phyloP scores from a whole-genome alignment of 2,113 vertebrate genomes.

The Zapus hudsonius region DNA sequence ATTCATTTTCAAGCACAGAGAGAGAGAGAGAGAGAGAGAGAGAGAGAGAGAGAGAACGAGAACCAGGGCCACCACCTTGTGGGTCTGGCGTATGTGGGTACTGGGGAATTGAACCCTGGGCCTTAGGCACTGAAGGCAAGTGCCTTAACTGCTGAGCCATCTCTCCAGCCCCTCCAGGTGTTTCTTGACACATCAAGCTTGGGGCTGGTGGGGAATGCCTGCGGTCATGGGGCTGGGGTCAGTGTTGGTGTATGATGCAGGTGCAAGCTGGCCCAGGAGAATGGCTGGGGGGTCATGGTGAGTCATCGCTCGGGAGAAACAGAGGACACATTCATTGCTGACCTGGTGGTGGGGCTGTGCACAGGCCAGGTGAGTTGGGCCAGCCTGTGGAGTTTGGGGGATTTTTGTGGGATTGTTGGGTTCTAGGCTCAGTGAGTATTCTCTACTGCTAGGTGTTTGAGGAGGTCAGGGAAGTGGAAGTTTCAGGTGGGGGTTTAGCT shows the following conservation, averaged over 20 bases:
- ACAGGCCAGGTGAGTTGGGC: slow-evolving; percentile 92
- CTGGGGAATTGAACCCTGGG: too few relatives aligned
- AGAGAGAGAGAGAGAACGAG: too few relatives aligned
- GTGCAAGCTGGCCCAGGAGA: slow-evolving; percentile 96
- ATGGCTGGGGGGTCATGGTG: slow-evolving; percentile 97
- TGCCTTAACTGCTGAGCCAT: too few relatives aligned
- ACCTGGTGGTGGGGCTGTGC: slow-evolving; percentile 96
- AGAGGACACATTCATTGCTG: slow-evolving; percentile 96
- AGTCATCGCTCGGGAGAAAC: slow-evolving; percentile 97
- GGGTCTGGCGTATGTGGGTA: too few relatives aligned
- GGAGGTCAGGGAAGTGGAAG: neutral
- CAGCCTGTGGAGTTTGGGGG: neutral
- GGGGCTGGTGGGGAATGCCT: neutral
- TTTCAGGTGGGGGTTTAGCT: neutral
- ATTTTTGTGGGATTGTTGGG: neutral
- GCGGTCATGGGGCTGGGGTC: neutral
- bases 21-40: too few relatives aligned
- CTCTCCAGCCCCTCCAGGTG: too few relatives aligned
- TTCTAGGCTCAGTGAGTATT: neutral
- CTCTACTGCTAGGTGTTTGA: neutral
- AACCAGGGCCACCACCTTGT: too few relatives aligned
- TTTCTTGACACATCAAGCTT: neutral
- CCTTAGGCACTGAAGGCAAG: too few relatives aligned
- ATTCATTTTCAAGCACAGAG: too few relatives aligned
- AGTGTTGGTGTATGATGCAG: slow-evolving; percentile 78